phyloP scores from a whole-genome alignment of 2,113 vertebrate species.

The Seriola rivoliana region DNA sequence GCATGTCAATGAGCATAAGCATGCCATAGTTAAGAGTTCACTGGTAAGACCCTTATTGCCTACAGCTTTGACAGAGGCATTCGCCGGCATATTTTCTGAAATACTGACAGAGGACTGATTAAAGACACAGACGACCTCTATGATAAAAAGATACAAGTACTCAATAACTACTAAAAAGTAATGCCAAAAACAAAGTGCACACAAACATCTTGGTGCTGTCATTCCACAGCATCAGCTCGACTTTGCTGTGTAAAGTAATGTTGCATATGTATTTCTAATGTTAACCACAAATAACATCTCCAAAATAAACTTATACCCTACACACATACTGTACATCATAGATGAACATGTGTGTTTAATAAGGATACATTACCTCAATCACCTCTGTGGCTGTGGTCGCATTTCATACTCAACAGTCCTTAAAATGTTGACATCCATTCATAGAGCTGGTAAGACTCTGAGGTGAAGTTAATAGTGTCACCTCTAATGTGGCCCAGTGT shows the following conservation, averaged over 20 bases:
- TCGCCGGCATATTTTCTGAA: constrained; percentile 2
- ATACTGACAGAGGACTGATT: not conserved
- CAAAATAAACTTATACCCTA: constrained; percentile 10
- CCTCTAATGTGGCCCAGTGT: not conserved
- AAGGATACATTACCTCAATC: not conserved
- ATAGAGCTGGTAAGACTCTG: constrained; percentile 55
- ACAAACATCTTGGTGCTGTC: constrained; percentile 19
- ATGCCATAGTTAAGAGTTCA: constrained; percentile 35
- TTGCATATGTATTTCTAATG: constrained; percentile 21
- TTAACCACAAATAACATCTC: constrained; percentile 27
- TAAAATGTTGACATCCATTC: constrained; percentile 16
- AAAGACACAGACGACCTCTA: constrained; percentile 15
- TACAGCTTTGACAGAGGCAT: constrained; percentile 30
- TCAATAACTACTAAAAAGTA: constrained; percentile 26
- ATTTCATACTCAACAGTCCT: constrained; percentile 22
- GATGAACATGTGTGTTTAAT: constrained; percentile 35
- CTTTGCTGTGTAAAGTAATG: constrained; percentile 47
- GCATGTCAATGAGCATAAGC: constrained; percentile 28
- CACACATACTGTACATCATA: constrained; percentile 58
- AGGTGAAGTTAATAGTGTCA: constrained; percentile 15
- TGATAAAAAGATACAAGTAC: constrained; percentile 20
- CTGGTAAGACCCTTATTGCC: constrained; percentile 15
- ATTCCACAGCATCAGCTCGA: constrained; percentile 48
- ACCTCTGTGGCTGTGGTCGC: constrained; percentile 1
- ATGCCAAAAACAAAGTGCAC: constrained; percentile 60